Percentiles rank a stretch among this genome's conserved stretches.
phyloP scores from a whole-genome alignment of 2,797 vertebrate species.

The Chloroceryle inda region DNA sequence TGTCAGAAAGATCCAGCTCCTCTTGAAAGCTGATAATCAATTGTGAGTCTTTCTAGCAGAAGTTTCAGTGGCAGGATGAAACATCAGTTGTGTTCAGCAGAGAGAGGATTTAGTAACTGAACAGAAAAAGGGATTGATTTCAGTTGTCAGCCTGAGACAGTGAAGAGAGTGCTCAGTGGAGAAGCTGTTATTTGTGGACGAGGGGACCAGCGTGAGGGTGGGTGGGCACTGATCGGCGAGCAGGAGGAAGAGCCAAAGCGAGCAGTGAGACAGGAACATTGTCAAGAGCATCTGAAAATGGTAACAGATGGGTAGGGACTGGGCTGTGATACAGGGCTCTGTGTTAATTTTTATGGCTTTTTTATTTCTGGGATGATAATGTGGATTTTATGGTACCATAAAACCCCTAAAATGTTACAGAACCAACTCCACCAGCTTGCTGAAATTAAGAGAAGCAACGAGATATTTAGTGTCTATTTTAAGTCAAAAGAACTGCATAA shows the following conservation, averaged over 20 bases:
- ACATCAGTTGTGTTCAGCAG: neutral
- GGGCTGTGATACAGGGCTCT: neutral
- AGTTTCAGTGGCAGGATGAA: neutral
- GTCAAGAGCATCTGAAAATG: neutral
- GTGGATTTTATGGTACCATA: neutral
- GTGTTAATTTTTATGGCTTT: neutral
- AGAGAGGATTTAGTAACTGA: too few species aligned
- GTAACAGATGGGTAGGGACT: neutral
- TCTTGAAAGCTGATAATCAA: neutral
- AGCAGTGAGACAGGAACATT: neutral
- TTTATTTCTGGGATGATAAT: neutral
- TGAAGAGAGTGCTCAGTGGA: too few species aligned
- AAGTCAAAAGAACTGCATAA: neutral
- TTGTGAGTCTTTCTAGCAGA: neutral
- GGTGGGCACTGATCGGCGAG: neutral
- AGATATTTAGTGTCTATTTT: neutral
- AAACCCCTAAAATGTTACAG: fast-evolving
- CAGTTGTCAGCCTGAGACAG: too few species aligned
- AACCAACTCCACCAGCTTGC: neutral
- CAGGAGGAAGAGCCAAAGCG: neutral
- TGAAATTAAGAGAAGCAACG: neutral
- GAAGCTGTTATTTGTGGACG: too few species aligned
- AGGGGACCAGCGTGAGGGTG: too few species aligned
- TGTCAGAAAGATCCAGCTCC: neutral
- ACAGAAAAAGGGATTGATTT: too few species aligned